These are phyloP conservation scores for Reticulitermes speratus DNA, from an alignment of 1,140 invertebrate species.

Conservation along the genomic window DNA sequence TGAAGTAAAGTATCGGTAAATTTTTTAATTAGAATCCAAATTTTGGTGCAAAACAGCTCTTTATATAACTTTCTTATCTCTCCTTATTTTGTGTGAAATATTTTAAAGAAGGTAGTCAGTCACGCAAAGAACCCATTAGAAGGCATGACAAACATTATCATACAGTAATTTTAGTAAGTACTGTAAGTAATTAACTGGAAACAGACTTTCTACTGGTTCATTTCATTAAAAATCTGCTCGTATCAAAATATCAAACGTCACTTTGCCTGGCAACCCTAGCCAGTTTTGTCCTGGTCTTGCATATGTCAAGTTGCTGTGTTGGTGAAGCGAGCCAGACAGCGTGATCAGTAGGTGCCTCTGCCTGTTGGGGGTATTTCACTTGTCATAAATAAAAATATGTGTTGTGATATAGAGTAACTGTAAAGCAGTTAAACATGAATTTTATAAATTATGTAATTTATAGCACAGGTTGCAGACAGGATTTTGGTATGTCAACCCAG, in stretches of 20 bases:
- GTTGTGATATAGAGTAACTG: not conserved
- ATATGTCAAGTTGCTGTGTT: no score
- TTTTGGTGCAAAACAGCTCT: not conserved
- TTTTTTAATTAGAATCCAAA: not conserved
- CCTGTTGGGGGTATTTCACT: not conserved
- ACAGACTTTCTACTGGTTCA: not conserved
- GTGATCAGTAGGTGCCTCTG: not conserved
- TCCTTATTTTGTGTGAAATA: not conserved
- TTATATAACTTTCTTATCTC: not conserved
- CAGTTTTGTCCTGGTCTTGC: not conserved
- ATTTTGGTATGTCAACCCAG: not conserved
- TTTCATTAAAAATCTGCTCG: not conserved
- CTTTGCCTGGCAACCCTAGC: not conserved
- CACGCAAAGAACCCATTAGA: not conserved
- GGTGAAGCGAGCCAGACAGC: not conserved
- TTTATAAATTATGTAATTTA: not conserved
- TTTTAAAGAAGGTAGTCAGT: not conserved
- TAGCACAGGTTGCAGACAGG: not conserved
- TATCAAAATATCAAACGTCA: not conserved
- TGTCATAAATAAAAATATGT: not conserved
- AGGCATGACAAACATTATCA: not conserved
- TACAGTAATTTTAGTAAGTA: not conserved
- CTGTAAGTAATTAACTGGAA: not conserved
- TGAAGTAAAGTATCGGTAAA: not conserved
- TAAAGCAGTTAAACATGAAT: not conserved